These are phyloP conservation scores for Zaprionus tsacasi DNA, from an alignment of 1,140 invertebrate genomes.

Conservation along the genomic window DNA sequence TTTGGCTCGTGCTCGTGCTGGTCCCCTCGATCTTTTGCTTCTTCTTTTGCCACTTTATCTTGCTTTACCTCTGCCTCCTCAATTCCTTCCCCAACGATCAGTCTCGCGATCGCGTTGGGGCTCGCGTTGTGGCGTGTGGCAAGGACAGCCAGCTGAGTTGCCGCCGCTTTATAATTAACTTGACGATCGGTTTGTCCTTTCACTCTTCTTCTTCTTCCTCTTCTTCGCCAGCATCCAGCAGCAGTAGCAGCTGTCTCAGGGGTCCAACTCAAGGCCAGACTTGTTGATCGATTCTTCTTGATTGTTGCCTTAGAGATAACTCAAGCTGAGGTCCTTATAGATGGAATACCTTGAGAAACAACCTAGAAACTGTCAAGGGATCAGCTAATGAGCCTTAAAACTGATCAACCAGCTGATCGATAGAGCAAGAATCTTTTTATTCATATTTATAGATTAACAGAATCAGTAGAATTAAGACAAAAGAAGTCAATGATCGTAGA, in stretches of 20 bases:
- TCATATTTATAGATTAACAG: too few species aligned
- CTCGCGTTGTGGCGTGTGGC: conserved; percentile 34
- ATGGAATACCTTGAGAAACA: not conserved
- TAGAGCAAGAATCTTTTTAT: not conserved
- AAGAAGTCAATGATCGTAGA: too few species aligned
- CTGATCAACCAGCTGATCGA: not conserved
- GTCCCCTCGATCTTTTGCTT: not conserved
- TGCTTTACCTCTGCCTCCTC: not conserved
- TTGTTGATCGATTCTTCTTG: not conserved
- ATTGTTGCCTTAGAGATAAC: not conserved
- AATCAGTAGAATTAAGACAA: too few species aligned
- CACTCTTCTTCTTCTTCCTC: conserved; percentile 16
- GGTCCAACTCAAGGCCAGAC: conserved; percentile 12
- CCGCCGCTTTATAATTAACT: conserved; percentile 52
- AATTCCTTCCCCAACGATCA: not conserved
- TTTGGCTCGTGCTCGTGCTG: conserved; percentile 29
- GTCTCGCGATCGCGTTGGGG: not conserved
- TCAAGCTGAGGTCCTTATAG: not conserved
- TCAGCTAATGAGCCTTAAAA: not conserved
- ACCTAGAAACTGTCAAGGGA: not conserved
- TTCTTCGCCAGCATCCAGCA: conserved; percentile 34
- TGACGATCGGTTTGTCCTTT: conserved; percentile 23
- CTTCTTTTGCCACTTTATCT: not conserved
- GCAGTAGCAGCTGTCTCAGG: conserved; percentile 27
- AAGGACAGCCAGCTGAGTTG: conserved; percentile 32